These are phyloP conservation scores for Theodoxus fluviatilis DNA, from an alignment of 2,888 invertebrate genomes.

Conservation along the genomic window DNA sequence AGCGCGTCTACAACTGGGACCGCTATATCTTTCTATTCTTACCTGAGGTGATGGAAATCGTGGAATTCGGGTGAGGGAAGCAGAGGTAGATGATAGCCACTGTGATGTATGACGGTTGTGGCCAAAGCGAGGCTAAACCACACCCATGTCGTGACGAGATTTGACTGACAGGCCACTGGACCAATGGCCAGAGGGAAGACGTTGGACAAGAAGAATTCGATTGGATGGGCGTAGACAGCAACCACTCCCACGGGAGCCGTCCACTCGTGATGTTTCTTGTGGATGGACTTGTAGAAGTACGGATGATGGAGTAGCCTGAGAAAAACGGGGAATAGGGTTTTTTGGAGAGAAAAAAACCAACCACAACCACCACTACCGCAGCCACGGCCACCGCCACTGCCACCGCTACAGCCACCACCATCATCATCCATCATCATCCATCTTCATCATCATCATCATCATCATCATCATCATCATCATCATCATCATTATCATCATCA, in stretches of 20 bases:
- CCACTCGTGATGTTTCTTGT: conserved; percentile 89
- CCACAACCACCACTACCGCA: too few species aligned
- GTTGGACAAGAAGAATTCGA: conserved; percentile 79
- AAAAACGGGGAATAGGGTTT: too few species aligned
- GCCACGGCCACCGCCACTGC: neutral
- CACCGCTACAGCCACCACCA: too few species aligned
- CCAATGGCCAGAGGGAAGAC: conserved; percentile 76
- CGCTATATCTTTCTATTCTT: conserved; percentile 37
- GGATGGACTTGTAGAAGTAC: conserved; percentile 79
- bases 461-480: too few species aligned
- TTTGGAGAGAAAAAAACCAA: too few species aligned
- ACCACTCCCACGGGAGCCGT: conserved; percentile 83
- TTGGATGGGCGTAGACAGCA: conserved; percentile 81
- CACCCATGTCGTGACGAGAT: conserved; percentile 68
- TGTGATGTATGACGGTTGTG: conserved; percentile 83
- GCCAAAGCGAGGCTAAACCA: conserved; percentile 81
- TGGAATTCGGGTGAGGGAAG: conserved; percentile 85
- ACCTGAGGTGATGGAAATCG: conserved; percentile 85
- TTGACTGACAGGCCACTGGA: conserved; percentile 72
- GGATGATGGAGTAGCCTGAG: conserved; percentile 77
- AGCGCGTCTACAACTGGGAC: too few species aligned
- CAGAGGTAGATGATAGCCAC: conserved; percentile 85
- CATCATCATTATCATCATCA: too few species aligned
- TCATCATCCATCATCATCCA: too few species aligned
- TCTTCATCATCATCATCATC: too few species aligned